phyloP scores from a whole-genome alignment of 2,888 invertebrate species.

The Pyrochroa serraticornis region DNA sequence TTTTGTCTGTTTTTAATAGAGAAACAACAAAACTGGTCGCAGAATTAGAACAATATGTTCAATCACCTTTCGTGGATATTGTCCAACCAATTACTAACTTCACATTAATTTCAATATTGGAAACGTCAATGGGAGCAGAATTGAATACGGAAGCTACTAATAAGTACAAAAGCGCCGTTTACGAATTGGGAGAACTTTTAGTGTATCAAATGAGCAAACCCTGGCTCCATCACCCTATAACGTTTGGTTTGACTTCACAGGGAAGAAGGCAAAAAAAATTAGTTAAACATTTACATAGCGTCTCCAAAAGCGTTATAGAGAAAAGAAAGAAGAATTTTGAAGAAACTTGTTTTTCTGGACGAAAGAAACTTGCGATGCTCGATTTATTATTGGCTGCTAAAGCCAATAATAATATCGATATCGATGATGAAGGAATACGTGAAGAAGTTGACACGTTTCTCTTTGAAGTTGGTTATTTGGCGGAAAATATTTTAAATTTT shows the following conservation, averaged over 20 bases:
- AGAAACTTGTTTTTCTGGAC: slow-evolving; percentile 26
- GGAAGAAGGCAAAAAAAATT: slow-evolving; percentile 2
- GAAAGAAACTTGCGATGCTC: slow-evolving; percentile 64
- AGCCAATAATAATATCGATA: slow-evolving; percentile 55
- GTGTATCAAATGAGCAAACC: slow-evolving; percentile 33
- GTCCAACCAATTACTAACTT: too few relatives aligned
- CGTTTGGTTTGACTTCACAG: too few relatives aligned
- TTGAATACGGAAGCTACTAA: slow-evolving; percentile 25
- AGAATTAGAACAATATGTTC: background rate
- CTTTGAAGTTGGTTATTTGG: too few relatives aligned
- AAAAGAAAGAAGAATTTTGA: slow-evolving; percentile 33
- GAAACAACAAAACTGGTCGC: slow-evolving; percentile 36
- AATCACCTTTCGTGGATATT: background rate
- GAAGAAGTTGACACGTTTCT: slow-evolving; percentile 69
- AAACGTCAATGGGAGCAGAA: slow-evolving; percentile 37
- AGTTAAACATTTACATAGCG: slow-evolving; percentile 21
- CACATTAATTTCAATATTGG: slow-evolving; percentile 28
- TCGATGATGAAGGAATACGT: slow-evolving; percentile 62
- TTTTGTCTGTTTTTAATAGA: slow-evolving; percentile 36
- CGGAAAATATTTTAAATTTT: too few relatives aligned
- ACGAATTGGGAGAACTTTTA: slow-evolving; percentile 36
- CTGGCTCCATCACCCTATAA: slow-evolving; percentile 24
- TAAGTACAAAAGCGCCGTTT: slow-evolving; percentile 29
- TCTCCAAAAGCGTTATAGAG: slow-evolving; percentile 25
- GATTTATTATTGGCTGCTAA: slow-evolving; percentile 63